Conservation (phyloP, 2,113 vertebrate genomes). For the Mus spicilegus region DNA sequence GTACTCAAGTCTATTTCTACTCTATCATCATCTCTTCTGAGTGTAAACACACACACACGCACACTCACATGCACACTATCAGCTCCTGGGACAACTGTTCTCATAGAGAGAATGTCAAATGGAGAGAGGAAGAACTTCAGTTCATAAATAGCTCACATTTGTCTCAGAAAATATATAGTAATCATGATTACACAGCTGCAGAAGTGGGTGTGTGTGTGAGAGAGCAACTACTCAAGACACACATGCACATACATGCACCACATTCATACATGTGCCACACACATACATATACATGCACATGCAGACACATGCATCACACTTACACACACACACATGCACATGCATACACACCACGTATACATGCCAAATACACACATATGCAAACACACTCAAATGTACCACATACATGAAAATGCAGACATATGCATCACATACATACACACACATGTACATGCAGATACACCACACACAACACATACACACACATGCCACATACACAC, state of each 20-base stretch:
- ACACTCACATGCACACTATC: background rate
- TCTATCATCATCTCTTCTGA: background rate
- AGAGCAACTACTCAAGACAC: background rate
- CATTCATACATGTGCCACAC: background rate
- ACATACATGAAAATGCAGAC: too few species aligned
- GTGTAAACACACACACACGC: background rate
- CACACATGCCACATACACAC: background rate
- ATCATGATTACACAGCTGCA: background rate
- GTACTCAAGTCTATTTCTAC: background rate
- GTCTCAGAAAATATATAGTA: background rate
- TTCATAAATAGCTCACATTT: background rate
- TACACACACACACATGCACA: background rate
- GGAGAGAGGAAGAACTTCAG: background rate
- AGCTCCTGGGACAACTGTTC: background rate
- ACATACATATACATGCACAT: background rate
- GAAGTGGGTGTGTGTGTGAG: background rate
- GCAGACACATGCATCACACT: background rate
- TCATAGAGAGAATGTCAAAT: background rate
- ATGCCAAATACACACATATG: fast-evolving
- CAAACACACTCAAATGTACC: too few species aligned
- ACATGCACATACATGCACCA: too few species aligned
- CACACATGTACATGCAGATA: background rate
- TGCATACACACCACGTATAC: too few species aligned
- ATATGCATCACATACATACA: too few species aligned
- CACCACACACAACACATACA: background rate